phyloP scores from a whole-genome alignment of 2,888 invertebrate species.

The Cataglyphis albicans region DNA sequence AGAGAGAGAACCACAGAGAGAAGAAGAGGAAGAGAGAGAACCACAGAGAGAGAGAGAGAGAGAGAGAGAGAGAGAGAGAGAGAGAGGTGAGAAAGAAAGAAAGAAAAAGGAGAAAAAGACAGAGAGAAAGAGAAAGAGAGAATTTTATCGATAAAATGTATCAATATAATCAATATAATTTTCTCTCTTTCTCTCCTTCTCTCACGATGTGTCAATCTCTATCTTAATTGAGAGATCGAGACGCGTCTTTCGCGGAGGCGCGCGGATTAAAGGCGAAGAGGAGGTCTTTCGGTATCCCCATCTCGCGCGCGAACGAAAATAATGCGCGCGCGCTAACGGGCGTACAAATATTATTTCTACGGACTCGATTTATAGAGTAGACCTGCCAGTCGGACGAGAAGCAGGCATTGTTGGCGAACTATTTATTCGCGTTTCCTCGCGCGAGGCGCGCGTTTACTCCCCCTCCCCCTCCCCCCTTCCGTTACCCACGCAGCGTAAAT shows the following conservation, averaged over 20 bases:
- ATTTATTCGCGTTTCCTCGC: slow-evolving; percentile 47
- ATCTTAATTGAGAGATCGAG: slow-evolving; percentile 16
- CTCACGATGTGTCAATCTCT: too few species aligned
- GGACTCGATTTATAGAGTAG: slow-evolving; percentile 79
- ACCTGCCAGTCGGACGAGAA: slow-evolving; percentile 78
- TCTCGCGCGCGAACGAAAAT: slow-evolving; percentile 67
- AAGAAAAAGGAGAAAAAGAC: neutral
- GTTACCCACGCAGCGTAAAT: slow-evolving; percentile 50
- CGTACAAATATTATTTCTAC: slow-evolving; percentile 81
- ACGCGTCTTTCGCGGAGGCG: neutral
- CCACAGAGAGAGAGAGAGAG: neutral
- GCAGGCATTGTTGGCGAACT: slow-evolving; percentile 71
- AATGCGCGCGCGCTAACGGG: slow-evolving; percentile 71
- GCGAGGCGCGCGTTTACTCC: neutral
- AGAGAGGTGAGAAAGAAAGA: neutral
- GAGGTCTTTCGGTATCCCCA: neutral
- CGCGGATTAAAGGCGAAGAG: slow-evolving; percentile 13
- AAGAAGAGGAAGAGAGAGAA: neutral
- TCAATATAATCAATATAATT: neutral
- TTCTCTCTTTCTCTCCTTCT: neutral
- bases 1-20: neutral
- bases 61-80: neutral
- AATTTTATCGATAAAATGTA: neutral
- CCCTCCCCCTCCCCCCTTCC: too few species aligned
- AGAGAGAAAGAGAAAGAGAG: neutral